These are phyloP conservation scores for Lutraria rhynchaena DNA, from an alignment of 1,140 invertebrate genomes.

Conservation along the genomic window DNA sequence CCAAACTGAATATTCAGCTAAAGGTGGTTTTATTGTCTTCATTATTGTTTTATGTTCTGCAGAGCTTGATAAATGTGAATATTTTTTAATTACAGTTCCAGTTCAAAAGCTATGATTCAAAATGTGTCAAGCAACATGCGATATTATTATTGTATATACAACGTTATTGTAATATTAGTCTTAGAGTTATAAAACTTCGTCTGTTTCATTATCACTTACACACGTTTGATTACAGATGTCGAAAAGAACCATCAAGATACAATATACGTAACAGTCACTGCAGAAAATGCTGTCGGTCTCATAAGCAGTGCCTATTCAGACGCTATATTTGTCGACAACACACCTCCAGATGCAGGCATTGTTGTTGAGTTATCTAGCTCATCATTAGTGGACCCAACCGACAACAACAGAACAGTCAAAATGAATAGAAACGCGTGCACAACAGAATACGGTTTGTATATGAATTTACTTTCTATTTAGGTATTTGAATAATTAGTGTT, in stretches of 20 bases:
- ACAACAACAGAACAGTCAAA: slow-evolving; percentile 27
- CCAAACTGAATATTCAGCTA: background rate
- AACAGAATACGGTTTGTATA: too few species aligned
- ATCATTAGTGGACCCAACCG: slow-evolving; percentile 34
- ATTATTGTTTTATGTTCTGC: background rate
- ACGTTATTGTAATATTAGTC: background rate
- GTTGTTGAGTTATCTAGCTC: slow-evolving; percentile 56
- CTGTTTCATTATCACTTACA: too few species aligned
- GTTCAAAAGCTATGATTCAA: too few species aligned
- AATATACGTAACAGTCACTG: slow-evolving; percentile 56
- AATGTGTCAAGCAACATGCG: too few species aligned
- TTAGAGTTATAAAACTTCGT: background rate
- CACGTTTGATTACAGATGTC: slow-evolving; percentile 20
- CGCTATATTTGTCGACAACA: slow-evolving; percentile 54
- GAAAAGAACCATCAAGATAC: slow-evolving; percentile 20
- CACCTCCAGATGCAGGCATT: slow-evolving; percentile 50
- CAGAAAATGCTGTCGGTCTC: slow-evolving; percentile 60
- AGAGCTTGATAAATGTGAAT: too few species aligned
- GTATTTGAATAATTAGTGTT: too few species aligned
- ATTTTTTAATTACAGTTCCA: too few species aligned
- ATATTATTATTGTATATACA: background rate
- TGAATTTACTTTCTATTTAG: too few species aligned
- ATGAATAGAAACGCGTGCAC: slow-evolving; percentile 54
- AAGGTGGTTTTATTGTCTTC: background rate
- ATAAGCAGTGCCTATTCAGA: slow-evolving; percentile 32